phyloP scores from a whole-genome alignment of 1,140 invertebrate species.

The Drosophila equinoxialis region DNA sequence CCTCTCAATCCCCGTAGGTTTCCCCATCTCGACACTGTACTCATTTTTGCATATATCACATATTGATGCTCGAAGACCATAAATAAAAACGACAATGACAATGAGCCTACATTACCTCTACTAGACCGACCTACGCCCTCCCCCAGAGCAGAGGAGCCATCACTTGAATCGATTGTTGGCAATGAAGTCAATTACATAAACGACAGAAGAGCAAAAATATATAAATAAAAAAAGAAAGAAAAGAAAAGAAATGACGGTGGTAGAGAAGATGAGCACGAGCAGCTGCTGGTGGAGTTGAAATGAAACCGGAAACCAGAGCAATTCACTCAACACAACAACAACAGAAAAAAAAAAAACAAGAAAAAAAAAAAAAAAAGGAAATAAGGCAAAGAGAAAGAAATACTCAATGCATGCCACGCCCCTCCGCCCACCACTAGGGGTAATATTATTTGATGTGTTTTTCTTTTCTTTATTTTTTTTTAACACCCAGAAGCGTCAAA shows the following conservation, averaged over 20 bases:
- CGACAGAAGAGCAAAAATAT: slow-evolving; percentile 19
- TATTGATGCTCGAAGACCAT: slow-evolving; percentile 9
- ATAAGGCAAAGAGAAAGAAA: slow-evolving; percentile 15
- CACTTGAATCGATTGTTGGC: slow-evolving; percentile 58
- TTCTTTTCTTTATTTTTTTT: slow-evolving; percentile 9
- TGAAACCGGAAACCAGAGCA: slow-evolving; percentile 7
- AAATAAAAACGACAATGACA: slow-evolving; percentile 13
- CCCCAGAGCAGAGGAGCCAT: not conserved
- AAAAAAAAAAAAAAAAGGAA: no score
- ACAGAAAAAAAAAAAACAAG: not conserved
- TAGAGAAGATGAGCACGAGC: not conserved
- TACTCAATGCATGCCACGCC: slow-evolving; percentile 31
- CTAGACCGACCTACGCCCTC: not conserved
- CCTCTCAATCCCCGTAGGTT: not conserved
- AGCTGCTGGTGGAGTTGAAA: not conserved
- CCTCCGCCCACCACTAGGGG: not conserved
- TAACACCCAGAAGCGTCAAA: slow-evolving; percentile 49
- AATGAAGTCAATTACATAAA: slow-evolving; percentile 64
- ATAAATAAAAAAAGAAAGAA: not conserved
- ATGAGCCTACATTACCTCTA: slow-evolving; percentile 5
- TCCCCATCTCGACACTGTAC: not conserved
- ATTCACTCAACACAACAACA: not conserved
- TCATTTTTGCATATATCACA: slow-evolving; percentile 13
- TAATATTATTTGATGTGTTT: slow-evolving; percentile 13
- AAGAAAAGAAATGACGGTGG: not conserved